Base-by-base conservation (phyloP, 2,888 invertebrate genomes). In the Anthophora plumipes region DNA sequence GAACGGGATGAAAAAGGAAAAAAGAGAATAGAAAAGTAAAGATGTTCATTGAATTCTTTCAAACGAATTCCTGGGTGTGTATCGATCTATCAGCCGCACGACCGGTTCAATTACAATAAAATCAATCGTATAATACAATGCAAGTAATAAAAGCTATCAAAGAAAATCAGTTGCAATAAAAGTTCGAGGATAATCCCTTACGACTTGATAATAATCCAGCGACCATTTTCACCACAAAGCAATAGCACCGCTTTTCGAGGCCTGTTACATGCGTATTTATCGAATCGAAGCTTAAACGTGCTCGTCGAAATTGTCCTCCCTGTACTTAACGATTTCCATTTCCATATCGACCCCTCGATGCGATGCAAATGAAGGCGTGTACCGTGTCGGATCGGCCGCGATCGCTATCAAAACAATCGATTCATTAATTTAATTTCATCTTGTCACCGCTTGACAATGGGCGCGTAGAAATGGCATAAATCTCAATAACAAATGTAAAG, bases 331-430 rank as follows among this genome's bases (percentile, higher is more conserved):
- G 54, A 77, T 82, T 77, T 61, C 72, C 59, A 82, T 75, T 70
- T 75, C 75, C 75, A 75, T 63, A 39, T 75, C 48, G 61, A 43
- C n/a, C n/a, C n/a, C n/a, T 55, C 39, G 41, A 14, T 48, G 39
- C 4, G 22, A 76, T 71, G 71, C 55, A 76, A 71, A 76, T 17
- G 31, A 63, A 63, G 70, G 61, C 39, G 41, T 22, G 31, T 48
- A 46, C 52, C 60, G 67, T 55, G 22, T 31, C 71, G 55, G 14
- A 73, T 68, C 46, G 59, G 11, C 39, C 46, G 60, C 50, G 80
- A 83, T 83, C 73, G 46, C 77, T 80, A 83, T 83, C 83, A 39
- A 73, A 80, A 73, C 71, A 66, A 80, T 76, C 80, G 73, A 83
- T 54, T 63, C 52, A 55, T 76, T 74, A 67, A 83, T 83, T 83